Evolutionary conservation across 2,888 invertebrate species (phyloP), one percentile per base, ranked within the genome.

Genomic region (Tuberolachnus salignus): DNA sequence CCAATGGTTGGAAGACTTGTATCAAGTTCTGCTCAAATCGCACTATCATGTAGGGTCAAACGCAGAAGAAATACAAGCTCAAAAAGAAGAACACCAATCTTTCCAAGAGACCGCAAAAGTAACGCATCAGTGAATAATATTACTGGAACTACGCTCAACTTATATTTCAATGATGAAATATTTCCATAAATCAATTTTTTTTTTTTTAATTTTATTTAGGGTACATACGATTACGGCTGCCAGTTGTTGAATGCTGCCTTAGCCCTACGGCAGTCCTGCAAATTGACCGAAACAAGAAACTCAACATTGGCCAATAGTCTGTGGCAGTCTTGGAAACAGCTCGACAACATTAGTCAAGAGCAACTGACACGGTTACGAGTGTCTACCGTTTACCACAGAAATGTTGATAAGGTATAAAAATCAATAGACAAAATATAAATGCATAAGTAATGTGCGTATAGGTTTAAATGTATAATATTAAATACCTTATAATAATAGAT

Each of bases 41-140:
- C 91, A 92, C 84, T 89, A 90, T 81, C 90, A 92, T 84, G 90
- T 92, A 78, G 92, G 92, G n/a, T 91, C 90, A 83, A 90, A 89
- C 81, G 89, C 91, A 19, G 88, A 89, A 81, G 93, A 93, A 86
- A 91, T 92, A 81, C 91, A 92, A 84, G 86, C 87, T 80, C 90
- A 93, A 84, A 92, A 92, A 86, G 90, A 91, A 81, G 91, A 92
- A 83, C 89, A 92, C 84, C 90, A 90, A 84, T 88, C 90, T 81
- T 91, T 93, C 85, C 92, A 93, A 85, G 91, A 92, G 84, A 93
- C 93, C 66, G 92, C 93, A 64, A 90, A 90, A 87, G 93, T 92
- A 86, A 34, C 9, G 4, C 8, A 51, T 63, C 4, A 11, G 21
- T 55, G 6, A 55, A 6, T 55, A 19, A n/a, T 8, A n/a, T 3